Evolutionary conservation across 2,797 vertebrate species (phyloP).

Genomic region (Cheirogaleus major): DNA sequence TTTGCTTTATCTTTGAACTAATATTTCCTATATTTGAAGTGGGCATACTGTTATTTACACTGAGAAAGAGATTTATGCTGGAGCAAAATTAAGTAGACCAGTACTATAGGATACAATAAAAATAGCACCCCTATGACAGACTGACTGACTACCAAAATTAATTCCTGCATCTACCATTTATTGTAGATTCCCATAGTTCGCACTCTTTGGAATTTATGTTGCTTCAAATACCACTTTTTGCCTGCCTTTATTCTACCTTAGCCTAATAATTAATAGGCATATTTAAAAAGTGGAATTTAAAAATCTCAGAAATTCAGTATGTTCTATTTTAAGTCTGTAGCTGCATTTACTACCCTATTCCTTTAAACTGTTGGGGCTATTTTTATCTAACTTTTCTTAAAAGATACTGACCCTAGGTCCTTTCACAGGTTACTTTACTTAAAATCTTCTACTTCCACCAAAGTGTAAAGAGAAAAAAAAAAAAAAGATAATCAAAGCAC

Average conservation of each 20-base stretch:
- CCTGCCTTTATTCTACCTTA: background rate
- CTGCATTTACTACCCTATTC: conserved; percentile 23
- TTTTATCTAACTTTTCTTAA: background rate
- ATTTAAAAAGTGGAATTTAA: background rate
- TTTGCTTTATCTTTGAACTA: background rate
- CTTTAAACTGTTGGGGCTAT: background rate
- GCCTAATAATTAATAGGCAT: background rate
- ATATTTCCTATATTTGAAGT: background rate
- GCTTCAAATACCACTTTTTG: background rate
- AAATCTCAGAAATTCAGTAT: background rate
- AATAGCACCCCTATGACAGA: background rate
- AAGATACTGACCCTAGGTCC: background rate
- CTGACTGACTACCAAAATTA: background rate
- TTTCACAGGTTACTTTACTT: background rate
- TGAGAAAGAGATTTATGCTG: background rate
- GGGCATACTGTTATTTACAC: background rate
- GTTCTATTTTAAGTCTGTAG: background rate
- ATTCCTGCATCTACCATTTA: background rate
- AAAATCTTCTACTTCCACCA: background rate
- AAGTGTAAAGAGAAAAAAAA: background rate
- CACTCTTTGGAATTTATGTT: background rate
- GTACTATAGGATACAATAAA: background rate
- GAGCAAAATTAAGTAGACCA: background rate
- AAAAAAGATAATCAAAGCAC: background rate
- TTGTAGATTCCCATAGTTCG: background rate